A percentile compares a stretch with the other conserved stretches of the same genome.
These are phyloP conservation scores for Danaus chrysippus DNA, from an alignment of 2,888 invertebrate genomes.

Conservation along the genomic window DNA sequence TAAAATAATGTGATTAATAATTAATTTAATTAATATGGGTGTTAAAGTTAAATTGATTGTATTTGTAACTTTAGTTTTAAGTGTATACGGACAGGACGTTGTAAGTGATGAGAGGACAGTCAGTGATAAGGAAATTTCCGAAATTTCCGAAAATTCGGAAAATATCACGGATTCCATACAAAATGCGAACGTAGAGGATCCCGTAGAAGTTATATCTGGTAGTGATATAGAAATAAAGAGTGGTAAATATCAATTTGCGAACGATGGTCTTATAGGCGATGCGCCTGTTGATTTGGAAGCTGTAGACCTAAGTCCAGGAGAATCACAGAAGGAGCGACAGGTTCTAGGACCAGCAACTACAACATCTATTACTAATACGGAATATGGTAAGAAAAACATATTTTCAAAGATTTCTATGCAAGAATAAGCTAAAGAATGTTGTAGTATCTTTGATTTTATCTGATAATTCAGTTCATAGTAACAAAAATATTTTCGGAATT, in stretches of 20 bases:
- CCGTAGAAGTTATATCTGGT: conserved; percentile 50
- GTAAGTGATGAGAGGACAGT: conserved; percentile 48
- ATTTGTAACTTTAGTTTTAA: conserved; percentile 54
- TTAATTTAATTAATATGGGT: conserved; percentile 59
- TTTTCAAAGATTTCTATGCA: too few species aligned
- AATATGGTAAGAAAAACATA: conserved; percentile 53
- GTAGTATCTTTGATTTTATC: too few species aligned
- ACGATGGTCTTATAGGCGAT: conserved; percentile 54
- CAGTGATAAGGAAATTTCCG: too few species aligned
- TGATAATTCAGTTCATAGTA: too few species aligned
- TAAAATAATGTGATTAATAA: conserved; percentile 57
- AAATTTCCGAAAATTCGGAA: conserved; percentile 28
- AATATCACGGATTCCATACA: conserved; percentile 35
- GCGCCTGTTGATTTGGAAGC: conserved; percentile 50
- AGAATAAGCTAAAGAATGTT: too few species aligned
- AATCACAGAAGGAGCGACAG: conserved; percentile 58
- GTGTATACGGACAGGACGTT: conserved; percentile 62
- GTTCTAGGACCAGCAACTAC: conserved; percentile 44
- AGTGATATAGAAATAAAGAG: conserved; percentile 52
- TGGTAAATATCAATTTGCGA: conserved; percentile 64
- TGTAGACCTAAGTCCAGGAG: conserved; percentile 45
- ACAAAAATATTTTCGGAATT: too few species aligned
- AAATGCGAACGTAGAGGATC: conserved; percentile 34
- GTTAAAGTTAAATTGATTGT: conserved; percentile 56
- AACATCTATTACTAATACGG: conserved; percentile 54